phyloP scores from a whole-genome alignment of 2,113 vertebrate genomes.

The Brachypodius melanocephalos region DNA sequence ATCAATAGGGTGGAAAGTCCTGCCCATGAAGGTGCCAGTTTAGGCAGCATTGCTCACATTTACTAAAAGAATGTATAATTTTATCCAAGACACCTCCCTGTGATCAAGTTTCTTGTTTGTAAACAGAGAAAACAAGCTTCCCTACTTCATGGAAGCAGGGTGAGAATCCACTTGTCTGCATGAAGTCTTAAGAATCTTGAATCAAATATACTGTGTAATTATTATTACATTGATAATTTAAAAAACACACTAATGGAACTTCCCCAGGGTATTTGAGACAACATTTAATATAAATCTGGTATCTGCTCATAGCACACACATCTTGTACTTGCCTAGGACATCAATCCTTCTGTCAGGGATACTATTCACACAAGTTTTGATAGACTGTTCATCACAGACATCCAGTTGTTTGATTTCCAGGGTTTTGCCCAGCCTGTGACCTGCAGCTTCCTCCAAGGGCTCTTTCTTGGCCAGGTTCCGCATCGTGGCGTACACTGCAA shows the following conservation, averaged over 20 bases:
- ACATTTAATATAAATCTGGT: background rate
- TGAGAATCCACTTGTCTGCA: background rate
- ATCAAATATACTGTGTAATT: background rate
- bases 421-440: slow-evolving; percentile 77
- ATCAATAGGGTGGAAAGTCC: background rate
- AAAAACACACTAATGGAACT: background rate
- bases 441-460: slow-evolving; percentile 73
- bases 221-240: background rate
- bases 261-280: background rate
- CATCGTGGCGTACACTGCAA: slow-evolving; percentile 85
- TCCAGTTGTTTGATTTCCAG: slow-evolving; percentile 83
- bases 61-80: background rate
- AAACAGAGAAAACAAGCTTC: background rate
- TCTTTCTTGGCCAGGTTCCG: slow-evolving; percentile 76
- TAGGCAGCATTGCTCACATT: background rate
- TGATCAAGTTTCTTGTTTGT: background rate
- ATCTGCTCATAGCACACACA: background rate
- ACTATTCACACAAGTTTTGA: slow-evolving; percentile 79
- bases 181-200: background rate
- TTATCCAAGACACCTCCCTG: background rate
- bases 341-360: slow-evolving; percentile 81
- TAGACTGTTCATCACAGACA: slow-evolving; percentile 81
- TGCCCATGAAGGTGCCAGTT: background rate
- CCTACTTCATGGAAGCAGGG: background rate
- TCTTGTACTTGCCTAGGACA: slow-evolving; percentile 76